Percentiles rank a stretch among this genome's conserved stretches.
These are phyloP conservation scores for Seira musarum DNA, from an alignment of 2,888 invertebrate species.

Conservation along the genomic window DNA sequence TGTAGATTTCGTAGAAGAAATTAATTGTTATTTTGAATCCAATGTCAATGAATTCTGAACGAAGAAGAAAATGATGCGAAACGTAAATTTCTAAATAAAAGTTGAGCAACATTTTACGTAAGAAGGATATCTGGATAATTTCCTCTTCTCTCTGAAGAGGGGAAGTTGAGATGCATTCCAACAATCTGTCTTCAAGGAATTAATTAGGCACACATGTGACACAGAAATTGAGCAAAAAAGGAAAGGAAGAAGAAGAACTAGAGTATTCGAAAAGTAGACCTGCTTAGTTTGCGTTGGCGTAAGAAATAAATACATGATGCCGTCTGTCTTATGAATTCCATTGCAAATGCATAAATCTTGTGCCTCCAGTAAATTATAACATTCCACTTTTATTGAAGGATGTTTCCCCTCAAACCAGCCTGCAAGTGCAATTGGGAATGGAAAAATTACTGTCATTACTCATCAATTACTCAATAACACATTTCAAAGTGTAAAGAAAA, in stretches of 20 bases:
- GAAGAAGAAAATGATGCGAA: too few relatives aligned
- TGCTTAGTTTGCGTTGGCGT: too few relatives aligned
- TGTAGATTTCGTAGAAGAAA: too few relatives aligned
- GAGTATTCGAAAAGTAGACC: too few relatives aligned
- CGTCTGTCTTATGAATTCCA: background rate
- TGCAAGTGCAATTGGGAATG: background rate
- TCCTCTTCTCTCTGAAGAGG: slow-evolving; percentile 22
- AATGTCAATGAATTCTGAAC: too few relatives aligned
- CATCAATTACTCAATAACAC: slow-evolving; percentile 64
- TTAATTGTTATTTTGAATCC: too few relatives aligned
- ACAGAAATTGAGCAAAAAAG: slow-evolving; percentile 2
- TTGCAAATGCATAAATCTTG: background rate
- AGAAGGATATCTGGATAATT: slow-evolving; percentile 26
- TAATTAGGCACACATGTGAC: slow-evolving; percentile 67
- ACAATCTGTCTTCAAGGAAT: slow-evolving; percentile 67
- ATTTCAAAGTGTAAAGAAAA: slow-evolving; percentile 19
- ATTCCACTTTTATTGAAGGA: background rate
- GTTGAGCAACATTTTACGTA: too few relatives aligned
- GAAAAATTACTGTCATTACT: slow-evolving; percentile 62
- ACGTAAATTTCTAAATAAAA: too few relatives aligned
- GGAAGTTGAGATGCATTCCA: slow-evolving; percentile 59
- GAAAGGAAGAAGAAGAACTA: too few relatives aligned
- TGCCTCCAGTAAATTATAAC: background rate
- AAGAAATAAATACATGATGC: background rate
- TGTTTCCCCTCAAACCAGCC: background rate